Evolutionary conservation across 2,113 vertebrate genomes (phyloP).

Genomic region (Oreochromis niloticus): DNA sequence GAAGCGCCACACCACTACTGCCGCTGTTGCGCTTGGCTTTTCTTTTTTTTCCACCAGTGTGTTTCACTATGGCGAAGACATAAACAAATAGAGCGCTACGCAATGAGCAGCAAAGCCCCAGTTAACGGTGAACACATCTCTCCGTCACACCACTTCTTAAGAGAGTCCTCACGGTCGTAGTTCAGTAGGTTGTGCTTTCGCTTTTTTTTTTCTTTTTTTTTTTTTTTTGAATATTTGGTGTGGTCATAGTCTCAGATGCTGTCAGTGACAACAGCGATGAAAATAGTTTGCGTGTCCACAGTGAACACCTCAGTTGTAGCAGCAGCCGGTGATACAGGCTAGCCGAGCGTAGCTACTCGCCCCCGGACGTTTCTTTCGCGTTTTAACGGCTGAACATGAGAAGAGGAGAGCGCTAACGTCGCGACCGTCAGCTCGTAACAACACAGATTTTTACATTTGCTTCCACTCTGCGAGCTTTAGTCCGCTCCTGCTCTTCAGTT

Average conservation of each 20-base stretch:
- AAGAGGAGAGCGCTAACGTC: neutral
- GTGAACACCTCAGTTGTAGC: constrained; percentile 13
- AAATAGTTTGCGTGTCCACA: neutral
- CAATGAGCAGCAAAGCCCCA: neutral
- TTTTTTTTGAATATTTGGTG: neutral
- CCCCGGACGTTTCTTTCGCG: neutral
- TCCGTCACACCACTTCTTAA: neutral
- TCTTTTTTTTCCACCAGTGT: neutral
- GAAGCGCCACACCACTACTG: neutral
- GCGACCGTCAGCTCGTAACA: neutral
- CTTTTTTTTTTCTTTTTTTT: rapidly evolving
- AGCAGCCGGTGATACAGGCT: constrained; percentile 20
- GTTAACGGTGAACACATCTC: constrained; percentile 17
- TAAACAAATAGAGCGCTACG: constrained; percentile 47
- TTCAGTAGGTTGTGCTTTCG: neutral
- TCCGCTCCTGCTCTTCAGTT: neutral
- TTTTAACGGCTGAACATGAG: neutral
- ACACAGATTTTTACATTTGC: neutral
- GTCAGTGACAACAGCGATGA: constrained; percentile 27
- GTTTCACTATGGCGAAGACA: constrained; percentile 60
- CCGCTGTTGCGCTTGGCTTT: neutral
- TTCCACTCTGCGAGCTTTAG: neutral
- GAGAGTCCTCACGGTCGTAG: neutral
- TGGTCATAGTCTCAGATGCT: neutral
- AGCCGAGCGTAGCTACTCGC: neutral